A percentile compares a stretch with the other conserved stretches of the same genome.
phyloP scores from a whole-genome alignment of 2,888 invertebrate genomes.

The Stenoptilia bipunctidactyla region DNA sequence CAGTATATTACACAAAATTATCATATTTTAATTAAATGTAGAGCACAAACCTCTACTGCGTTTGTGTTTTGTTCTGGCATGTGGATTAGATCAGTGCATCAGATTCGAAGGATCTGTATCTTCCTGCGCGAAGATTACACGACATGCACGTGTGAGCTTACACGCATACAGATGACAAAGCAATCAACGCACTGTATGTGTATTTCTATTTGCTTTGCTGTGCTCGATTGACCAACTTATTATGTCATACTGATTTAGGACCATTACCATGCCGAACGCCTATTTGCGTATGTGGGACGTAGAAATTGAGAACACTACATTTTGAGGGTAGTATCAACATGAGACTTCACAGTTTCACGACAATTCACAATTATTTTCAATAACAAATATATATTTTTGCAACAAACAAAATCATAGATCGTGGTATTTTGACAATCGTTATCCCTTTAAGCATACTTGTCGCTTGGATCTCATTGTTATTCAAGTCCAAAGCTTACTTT shows the following conservation, averaged over 20 bases:
- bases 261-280: conserved; percentile 47
- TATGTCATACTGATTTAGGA: conserved; percentile 42
- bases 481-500: not conserved
- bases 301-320: conserved; percentile 26
- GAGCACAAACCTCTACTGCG: no score
- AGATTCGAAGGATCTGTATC: not conserved
- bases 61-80: not conserved
- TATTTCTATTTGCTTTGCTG: conserved; percentile 26
- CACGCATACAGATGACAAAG: conserved; percentile 35
- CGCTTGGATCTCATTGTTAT: conserved; percentile 1
- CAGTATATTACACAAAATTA: no score
- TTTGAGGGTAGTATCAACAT: no score
- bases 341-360: no score
- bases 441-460: not conserved
- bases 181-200: conserved; percentile 29
- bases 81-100: conserved; percentile 1
- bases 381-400: no score
- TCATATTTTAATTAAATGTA: no score
- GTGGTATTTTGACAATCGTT: not conserved
- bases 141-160: conserved; percentile 12
- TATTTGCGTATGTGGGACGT: conserved; percentile 21
- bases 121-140: conserved; percentile 4
- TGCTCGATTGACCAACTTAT: conserved; percentile 51
- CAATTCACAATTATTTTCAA: no score
- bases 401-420: not conserved